Evolutionary conservation across 1,140 invertebrate genomes (phyloP).

Genomic region (Anadara kagoshimensis): DNA sequence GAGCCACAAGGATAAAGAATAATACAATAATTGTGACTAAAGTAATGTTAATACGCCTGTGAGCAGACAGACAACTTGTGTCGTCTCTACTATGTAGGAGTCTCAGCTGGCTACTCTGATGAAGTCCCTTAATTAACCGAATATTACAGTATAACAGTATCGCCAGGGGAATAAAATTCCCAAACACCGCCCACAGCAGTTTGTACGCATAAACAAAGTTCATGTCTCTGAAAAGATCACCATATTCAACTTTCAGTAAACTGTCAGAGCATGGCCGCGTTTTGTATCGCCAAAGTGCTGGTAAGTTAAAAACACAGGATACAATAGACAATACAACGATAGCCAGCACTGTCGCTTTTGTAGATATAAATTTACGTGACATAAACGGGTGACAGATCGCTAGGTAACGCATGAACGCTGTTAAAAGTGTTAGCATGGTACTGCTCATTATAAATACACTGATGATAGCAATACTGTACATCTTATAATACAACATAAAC

Average conservation of each 20-base stretch:
- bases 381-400: conserved; percentile 65
- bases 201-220: conserved; percentile 56
- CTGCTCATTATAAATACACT: conserved; percentile 65
- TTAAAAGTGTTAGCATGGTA: conserved; percentile 60
- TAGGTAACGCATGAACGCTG: conserved; percentile 61
- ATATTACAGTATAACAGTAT: conserved; percentile 62
- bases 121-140: conserved; percentile 52
- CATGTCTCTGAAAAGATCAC: conserved; percentile 29
- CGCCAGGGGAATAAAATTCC: conserved; percentile 61
- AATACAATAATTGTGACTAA: conserved; percentile 64
- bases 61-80: conserved; percentile 43
- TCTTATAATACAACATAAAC: conserved; percentile 57
- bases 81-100: conserved; percentile 51
- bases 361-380: conserved; percentile 55
- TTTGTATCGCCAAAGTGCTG: conserved; percentile 52
- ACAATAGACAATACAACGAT: conserved; percentile 49
- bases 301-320: conserved; percentile 56
- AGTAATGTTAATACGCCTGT: conserved; percentile 60
- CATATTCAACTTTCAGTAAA: conserved; percentile 6
- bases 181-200: conserved; percentile 60
- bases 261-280: conserved; percentile 11
- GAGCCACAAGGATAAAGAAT: conserved; percentile 64
- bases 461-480: conserved; percentile 59
- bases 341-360: conserved; percentile 44
- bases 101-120: conserved; percentile 45